Base-by-base conservation (phyloP, 2,797 vertebrate species). In the Emys orbicularis region DNA sequence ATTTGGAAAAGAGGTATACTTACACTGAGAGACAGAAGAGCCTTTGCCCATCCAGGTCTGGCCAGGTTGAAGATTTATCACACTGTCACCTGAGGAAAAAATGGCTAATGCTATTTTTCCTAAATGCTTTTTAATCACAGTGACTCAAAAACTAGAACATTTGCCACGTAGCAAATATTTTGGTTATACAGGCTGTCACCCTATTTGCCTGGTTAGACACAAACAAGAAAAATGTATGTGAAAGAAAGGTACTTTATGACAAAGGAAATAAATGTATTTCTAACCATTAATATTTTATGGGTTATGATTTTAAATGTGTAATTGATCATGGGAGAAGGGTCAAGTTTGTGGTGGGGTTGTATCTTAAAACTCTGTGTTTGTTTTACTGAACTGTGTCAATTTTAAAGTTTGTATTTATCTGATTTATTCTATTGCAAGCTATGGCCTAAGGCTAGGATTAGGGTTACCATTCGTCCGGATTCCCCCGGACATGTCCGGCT, bases 171-270 rank as follows among this genome's bases (percentile, higher is more conserved):
- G 8, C 19, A 10, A 87, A n/a, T n/a, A 3, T 34, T 95, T 82
- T 79, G 1, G 2, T 88, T 6, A 79, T 52, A 59, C 0, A 16
- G 6, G 2, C 2, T 54, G 59, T 79, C 72, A 86, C 2, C 47
- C 21, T 61, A 4, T 49, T 21, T n/a, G 19, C 4, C 5, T 41
- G 2, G 2, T 5, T 83, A 50, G 81, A 1, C 4, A 4, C 1
- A 92, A 93, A 81, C 1, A 1, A 47, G 29, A 34, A 37, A 59
- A 41, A 76, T 37, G 19, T 72, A 23, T 41, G 19, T 72, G n/a
- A 41, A 41, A n/a, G 59, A 61, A 61, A 72, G n/a, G 65, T 41
- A 23, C 19, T 21, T 37, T 37, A 72, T 37, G 65, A 72, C 65
- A 21, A 72, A 72, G 61, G 16, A 68, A n/a, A 37, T 61, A 21